Evolutionary conservation across 2,888 invertebrate species (phyloP), one percentile per base, ranked within the genome.

Genomic region (Ernsta delagoae): DNA sequence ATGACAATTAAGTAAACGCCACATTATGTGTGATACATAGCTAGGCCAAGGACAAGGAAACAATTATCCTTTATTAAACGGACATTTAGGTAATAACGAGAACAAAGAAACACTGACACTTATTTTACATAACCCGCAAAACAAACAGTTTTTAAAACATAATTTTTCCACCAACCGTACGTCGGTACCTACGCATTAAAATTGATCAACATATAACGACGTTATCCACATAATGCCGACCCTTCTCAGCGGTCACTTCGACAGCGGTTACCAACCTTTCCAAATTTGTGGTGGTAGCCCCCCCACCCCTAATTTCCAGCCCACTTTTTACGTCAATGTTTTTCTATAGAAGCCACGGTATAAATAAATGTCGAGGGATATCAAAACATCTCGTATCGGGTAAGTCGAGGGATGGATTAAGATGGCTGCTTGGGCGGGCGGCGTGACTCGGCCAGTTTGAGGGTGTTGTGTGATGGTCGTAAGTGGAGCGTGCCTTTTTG

Each of bases 281-380:
- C 88, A 83, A 78, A 86, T 84, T 48, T 80, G 67, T 61, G 67
- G 67, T 67, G 61, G 59, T 24, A 16, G 3, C 50, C 16, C 50
- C 16, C 48, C 7, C 31, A 77, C 79, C 79, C 83, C 83, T 83
- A 87, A 87, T 87, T 87, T 45, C 81, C 88, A 87, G 84, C 89
- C 92, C 90, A 88, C 87, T 93, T 93, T 93, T 93, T 92, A 92
- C 91, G 87, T 89, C 91, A 92, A 91, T 93, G 93, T 93, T 93
- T 93, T 92, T 92, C 92, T 92, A 93, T 92, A 92, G 79, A 77
- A 73, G 89, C 82, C 82, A 84, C 80, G 75, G 78, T 82, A 82
- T 81, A 85, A 90, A 88, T 88, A 85, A 90, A 88, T 88, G 88
- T 88, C 88, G 90, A 87, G 88, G 85, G 85, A 48, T 92, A 91